phyloP scores from a whole-genome alignment of 2,888 invertebrate genomes.

The Diabrotica balteata region DNA sequence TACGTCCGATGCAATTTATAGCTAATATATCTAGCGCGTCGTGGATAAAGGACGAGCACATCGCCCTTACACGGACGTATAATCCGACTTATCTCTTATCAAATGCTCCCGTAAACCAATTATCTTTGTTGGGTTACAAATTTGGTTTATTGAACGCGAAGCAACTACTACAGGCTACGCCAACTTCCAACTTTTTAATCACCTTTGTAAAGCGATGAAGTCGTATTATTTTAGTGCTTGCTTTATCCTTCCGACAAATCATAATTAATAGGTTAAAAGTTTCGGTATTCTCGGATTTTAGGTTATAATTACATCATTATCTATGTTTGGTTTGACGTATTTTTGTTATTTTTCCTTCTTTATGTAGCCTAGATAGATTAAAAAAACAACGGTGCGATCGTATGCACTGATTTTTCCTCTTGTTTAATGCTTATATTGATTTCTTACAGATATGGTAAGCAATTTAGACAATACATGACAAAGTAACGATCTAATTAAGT shows the following conservation, averaged over 20 bases:
- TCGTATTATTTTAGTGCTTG: conserved; percentile 1
- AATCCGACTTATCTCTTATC: conserved; percentile 47
- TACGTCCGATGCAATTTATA: conserved; percentile 52
- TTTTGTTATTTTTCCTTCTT: too few species aligned
- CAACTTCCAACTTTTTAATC: conserved; percentile 13
- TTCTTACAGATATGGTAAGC: too few species aligned
- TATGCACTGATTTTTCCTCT: too few species aligned
- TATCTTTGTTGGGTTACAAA: conserved; percentile 39
- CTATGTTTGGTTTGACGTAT: too few species aligned
- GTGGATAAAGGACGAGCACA: conserved; percentile 35
- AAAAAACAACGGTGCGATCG: too few species aligned
- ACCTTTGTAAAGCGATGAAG: conserved; percentile 1
- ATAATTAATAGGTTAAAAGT: too few species aligned
- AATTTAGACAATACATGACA: too few species aligned
- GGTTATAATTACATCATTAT: too few species aligned
- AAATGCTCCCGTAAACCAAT: conserved; percentile 45
- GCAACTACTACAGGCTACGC: not conserved
- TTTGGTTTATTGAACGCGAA: conserved; percentile 21
- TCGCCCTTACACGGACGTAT: conserved; percentile 35
- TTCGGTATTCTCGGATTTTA: too few species aligned
- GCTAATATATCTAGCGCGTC: conserved; percentile 49
- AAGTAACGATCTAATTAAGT: too few species aligned
- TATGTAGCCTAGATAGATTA: too few species aligned
- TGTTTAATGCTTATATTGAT: too few species aligned
- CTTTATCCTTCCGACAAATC: not conserved